phyloP scores from a whole-genome alignment of 2,888 invertebrate species.

The Tiliacea aurago region DNA sequence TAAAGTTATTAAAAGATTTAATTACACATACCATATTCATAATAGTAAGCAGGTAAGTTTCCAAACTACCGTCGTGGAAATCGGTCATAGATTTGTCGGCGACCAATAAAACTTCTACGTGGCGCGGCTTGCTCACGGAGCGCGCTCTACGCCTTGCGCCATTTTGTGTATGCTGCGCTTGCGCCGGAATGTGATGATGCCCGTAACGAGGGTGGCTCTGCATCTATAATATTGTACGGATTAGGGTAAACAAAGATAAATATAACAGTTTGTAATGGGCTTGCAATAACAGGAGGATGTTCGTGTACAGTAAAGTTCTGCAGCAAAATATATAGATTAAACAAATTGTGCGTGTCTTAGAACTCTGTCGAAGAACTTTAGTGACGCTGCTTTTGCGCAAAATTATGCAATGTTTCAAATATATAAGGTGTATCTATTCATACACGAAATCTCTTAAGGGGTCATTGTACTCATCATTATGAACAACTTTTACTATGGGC shows the following conservation, averaged over 20 bases:
- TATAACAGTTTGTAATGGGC: not conserved
- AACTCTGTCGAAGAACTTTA: not conserved
- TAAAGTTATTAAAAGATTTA: slow-evolving; percentile 3
- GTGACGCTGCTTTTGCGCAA: not conserved
- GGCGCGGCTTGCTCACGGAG: slow-evolving; percentile 94
- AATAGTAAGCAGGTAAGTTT: slow-evolving; percentile 96
- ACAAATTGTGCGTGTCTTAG: not conserved
- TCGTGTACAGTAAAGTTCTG: not conserved
- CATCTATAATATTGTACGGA: slow-evolving; percentile 33
- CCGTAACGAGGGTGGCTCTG: slow-evolving; percentile 76
- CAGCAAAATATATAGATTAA: slow-evolving; percentile 14
- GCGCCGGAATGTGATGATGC: slow-evolving; percentile 73
- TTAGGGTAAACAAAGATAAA: slow-evolving; percentile 18
- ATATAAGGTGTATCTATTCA: no score
- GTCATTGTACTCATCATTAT: no score
- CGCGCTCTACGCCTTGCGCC: slow-evolving; percentile 82
- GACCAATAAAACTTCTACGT: slow-evolving; percentile 96
- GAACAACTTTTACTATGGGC: no score
- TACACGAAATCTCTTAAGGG: no score
- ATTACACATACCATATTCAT: slow-evolving; percentile 95
- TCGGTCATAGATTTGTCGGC: slow-evolving; percentile 97
- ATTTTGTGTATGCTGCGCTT: slow-evolving; percentile 54
- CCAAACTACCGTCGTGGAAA: slow-evolving; percentile 96
- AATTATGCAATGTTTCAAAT: not conserved
- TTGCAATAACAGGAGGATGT: slow-evolving; percentile 5